A percentile compares a stretch with the other conserved stretches of the same genome.
These are phyloP conservation scores for Phoxinus phoxinus DNA, from an alignment of 2,113 vertebrate genomes.

Conservation along the genomic window DNA sequence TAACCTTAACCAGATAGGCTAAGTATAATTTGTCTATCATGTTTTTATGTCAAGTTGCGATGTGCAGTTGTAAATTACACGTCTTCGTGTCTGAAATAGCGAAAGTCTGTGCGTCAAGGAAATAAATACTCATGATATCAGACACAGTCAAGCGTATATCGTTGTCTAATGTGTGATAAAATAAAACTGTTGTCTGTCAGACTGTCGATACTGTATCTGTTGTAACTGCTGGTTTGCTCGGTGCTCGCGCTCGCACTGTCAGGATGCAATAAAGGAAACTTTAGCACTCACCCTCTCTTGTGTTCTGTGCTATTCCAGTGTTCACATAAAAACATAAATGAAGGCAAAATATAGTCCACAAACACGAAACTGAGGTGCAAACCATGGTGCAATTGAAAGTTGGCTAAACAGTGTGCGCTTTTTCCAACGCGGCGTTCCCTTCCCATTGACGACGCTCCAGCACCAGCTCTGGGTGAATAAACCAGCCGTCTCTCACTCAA, in stretches of 20 bases:
- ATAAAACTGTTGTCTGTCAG: neutral
- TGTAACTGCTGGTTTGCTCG: slow-evolving; percentile 40
- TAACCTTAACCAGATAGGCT: slow-evolving; percentile 1
- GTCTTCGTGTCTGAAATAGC: slow-evolving; percentile 4
- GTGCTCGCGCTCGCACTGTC: slow-evolving; percentile 34
- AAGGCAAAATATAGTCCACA: slow-evolving; percentile 91
- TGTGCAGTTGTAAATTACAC: neutral
- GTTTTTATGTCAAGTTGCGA: neutral
- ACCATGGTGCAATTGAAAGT: slow-evolving; percentile 84
- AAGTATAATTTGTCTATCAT: neutral
- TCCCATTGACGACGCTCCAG: slow-evolving; percentile 74
- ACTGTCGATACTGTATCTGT: slow-evolving; percentile 14
- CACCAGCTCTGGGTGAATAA: slow-evolving; percentile 82
- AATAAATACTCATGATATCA: neutral
- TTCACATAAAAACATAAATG: slow-evolving; percentile 82
- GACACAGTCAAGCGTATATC: neutral
- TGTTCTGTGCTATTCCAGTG: slow-evolving; percentile 88
- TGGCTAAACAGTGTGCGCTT: slow-evolving; percentile 68
- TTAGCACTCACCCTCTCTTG: slow-evolving; percentile 93
- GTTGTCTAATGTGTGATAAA: neutral
- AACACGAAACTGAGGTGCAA: slow-evolving; percentile 78
- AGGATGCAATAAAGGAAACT: slow-evolving; percentile 67
- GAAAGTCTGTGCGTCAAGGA: slow-evolving; percentile 18
- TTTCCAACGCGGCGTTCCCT: slow-evolving; percentile 68
- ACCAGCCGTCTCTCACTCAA: slow-evolving; percentile 81